Conservation (phyloP, 2,113 vertebrate genomes). For the Nicator chloris region DNA sequence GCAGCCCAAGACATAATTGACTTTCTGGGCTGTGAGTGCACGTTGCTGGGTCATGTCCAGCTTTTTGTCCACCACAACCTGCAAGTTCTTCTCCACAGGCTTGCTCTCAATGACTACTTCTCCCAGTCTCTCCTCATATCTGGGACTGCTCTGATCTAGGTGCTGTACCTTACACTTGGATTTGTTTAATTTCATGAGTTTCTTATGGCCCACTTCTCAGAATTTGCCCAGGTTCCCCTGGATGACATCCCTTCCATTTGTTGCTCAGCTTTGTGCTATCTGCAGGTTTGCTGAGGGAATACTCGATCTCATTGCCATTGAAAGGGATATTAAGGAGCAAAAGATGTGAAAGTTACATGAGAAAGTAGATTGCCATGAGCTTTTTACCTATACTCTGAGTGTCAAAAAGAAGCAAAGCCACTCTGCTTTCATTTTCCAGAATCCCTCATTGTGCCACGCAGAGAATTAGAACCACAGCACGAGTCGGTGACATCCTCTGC, state of each 20-base stretch:
- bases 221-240: not conserved
- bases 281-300: not conserved
- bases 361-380: not conserved
- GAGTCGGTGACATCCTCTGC: not conserved
- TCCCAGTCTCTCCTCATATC: not conserved
- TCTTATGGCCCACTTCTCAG: not conserved
- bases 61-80: not conserved
- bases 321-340: not conserved
- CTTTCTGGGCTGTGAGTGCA: not conserved
- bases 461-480: not conserved
- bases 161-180: not conserved
- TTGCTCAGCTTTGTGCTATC: not conserved
- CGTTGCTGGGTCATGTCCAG: not conserved
- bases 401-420: not conserved
- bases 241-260: not conserved
- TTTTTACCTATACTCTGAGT: not conserved
- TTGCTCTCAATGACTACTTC: not conserved
- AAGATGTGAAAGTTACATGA: not conserved
- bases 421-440: not conserved
- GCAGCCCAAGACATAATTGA: no score
- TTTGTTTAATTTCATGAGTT: not conserved
- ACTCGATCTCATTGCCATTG: not conserved
- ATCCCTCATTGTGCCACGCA: fast-evolving
- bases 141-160: not conserved
- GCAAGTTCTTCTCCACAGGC: not conserved